These are phyloP conservation scores for Narcine bancroftii DNA, from an alignment of 2,113 vertebrate genomes.

Conservation along the genomic window DNA sequence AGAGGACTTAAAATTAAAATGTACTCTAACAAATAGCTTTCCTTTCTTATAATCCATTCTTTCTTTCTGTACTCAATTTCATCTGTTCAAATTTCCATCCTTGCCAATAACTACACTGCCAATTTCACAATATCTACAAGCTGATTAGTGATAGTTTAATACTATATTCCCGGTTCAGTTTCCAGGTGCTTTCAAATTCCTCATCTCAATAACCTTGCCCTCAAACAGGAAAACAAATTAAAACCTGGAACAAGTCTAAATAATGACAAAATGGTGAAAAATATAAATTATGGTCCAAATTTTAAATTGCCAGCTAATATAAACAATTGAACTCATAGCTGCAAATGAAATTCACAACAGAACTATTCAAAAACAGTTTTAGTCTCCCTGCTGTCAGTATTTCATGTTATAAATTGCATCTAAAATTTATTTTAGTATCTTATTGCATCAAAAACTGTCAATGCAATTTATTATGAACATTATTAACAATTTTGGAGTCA, in stretches of 20 bases:
- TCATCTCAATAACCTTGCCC: background rate
- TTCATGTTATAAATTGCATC: background rate
- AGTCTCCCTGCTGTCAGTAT: background rate
- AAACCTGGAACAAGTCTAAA: background rate
- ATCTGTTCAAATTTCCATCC: background rate
- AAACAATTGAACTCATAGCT: background rate
- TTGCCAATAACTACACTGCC: background rate
- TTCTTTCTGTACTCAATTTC: background rate
- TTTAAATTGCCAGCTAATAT: background rate
- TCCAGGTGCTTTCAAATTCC: too few relatives aligned
- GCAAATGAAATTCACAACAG: background rate
- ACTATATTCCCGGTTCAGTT: background rate
- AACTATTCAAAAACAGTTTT: background rate
- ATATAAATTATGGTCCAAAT: background rate
- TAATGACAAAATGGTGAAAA: background rate
- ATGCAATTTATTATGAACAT: background rate
- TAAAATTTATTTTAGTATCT: background rate
- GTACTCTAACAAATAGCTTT: background rate
- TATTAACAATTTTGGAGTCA: background rate
- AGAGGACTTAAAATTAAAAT: background rate
- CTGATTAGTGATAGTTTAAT: background rate
- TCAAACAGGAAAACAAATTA: background rate
- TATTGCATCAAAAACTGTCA: background rate
- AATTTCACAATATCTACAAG: background rate
- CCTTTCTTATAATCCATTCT: background rate